Base-by-base conservation (phyloP, 2,888 invertebrate genomes). In the Amphiduros pacificus region DNA sequence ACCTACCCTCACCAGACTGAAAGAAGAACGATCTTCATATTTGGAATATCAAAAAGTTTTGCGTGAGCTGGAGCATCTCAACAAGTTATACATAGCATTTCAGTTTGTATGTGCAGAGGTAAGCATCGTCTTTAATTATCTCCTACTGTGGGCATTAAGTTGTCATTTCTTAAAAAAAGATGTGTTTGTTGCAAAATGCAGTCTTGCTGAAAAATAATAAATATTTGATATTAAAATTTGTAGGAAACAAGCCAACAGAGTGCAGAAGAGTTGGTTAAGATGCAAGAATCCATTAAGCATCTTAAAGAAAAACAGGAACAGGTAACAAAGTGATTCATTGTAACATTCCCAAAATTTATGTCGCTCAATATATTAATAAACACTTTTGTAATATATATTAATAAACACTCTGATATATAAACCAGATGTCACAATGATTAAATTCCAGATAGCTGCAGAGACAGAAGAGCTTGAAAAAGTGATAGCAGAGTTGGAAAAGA, bases 1-100 rank as follows among this genome's bases (percentile, higher is more conserved):
- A n/a, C 98, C 98, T 0, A 92, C 90, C 73, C 83, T 98, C 55
- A 88, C 90, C 59, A 93, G 91, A 79, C 83, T 97, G 57, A 90
- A 92, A 69, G 89, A 91, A 65, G 96, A 98, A 78, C 86, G 93
- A 44, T 84, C 89, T 0, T 90, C 91, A 66, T 95, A 91, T 78
- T 85, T 93, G 64, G 93, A 96, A 82, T 95, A 90, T 77, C 93
- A 94, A 82, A 90, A 92, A 75, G 87, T 87, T 17, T 89, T 90
- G 55, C 86, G 93, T 60, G 94, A 97, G 77, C 84, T 94, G 51
- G 92, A 94, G 69, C 90, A 91, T 76, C 86, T 92, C 57, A 88
- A 87, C 27, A 88, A 89, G 72, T 87, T 94, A 24, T 86, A 88
- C 76, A 85, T 88, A 54, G 92, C 91, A 24, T 92, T 88, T 86